Conservation (phyloP, 2,888 invertebrate species). For the Empis livida region DNA sequence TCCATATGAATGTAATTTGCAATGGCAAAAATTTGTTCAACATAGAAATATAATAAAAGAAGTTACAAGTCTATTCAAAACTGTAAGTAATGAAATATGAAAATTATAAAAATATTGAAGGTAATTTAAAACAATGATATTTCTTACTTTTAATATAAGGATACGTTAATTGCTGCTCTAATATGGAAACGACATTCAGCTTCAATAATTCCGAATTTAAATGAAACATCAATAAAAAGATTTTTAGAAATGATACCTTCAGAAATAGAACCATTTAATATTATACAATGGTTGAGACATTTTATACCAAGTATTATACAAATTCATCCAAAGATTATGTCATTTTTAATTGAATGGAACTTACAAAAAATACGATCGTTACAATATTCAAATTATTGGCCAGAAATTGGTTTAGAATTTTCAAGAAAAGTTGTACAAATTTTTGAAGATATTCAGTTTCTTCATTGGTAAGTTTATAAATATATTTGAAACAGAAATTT, state of each 20-base stretch:
- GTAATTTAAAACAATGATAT: no score
- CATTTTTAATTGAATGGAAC: conserved; percentile 31
- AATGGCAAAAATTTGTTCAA: conserved; percentile 34
- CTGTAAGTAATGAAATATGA: conserved; percentile 4
- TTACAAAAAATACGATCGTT: conserved; percentile 28
- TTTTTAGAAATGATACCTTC: conserved; percentile 27
- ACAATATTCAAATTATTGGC: conserved; percentile 32
- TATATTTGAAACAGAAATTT: neutral
- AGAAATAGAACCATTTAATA: conserved; percentile 26
- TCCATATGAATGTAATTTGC: conserved; percentile 30
- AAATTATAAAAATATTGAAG: no score
- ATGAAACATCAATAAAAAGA: conserved; percentile 23
- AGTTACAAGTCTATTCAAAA: conserved; percentile 26
- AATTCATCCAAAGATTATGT: conserved; percentile 30
- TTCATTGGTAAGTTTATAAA: conserved; percentile 24
- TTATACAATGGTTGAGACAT: conserved; percentile 32
- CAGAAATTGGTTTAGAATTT: conserved; percentile 35
- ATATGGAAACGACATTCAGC: conserved; percentile 33
- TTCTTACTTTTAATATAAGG: conserved; percentile 8
- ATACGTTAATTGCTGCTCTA: conserved; percentile 29
- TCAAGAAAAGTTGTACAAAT: conserved; percentile 28
- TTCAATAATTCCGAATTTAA: conserved; percentile 24
- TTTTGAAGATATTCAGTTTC: conserved; percentile 28
- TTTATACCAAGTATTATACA: conserved; percentile 30
- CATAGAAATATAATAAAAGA: conserved; percentile 27